These are phyloP conservation scores for Marmota flaviventris DNA, from an alignment of 2,113 vertebrate species.

Conservation along the genomic window DNA sequence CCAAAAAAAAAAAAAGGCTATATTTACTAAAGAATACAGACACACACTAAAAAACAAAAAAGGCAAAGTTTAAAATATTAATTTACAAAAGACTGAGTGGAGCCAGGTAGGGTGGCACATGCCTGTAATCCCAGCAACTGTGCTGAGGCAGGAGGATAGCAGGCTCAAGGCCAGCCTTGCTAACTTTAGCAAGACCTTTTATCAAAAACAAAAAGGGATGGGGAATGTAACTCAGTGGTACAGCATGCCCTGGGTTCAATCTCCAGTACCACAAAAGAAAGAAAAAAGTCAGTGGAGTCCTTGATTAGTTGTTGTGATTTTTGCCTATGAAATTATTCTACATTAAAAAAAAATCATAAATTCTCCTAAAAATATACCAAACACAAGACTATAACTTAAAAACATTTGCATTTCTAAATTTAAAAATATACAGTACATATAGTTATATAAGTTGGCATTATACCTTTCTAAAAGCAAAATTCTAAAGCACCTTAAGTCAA, in stretches of 20 bases:
- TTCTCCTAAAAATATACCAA: background rate
- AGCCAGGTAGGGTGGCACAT: background rate
- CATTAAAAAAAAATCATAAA: background rate
- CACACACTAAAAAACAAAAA: background rate
- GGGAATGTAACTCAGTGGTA: background rate
- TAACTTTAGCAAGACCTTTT: background rate
- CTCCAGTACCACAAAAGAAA: too few relatives aligned
- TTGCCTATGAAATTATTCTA: constrained; percentile 24
- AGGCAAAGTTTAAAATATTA: constrained; percentile 26
- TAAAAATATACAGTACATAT: background rate
- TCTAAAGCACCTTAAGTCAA: background rate
- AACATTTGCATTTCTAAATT: background rate
- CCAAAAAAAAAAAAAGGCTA: background rate
- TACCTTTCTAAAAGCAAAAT: constrained; percentile 27
- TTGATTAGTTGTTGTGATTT: background rate
- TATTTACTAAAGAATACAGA: background rate
- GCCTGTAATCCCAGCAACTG: background rate
- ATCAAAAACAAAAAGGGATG: background rate
- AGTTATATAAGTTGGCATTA: background rate
- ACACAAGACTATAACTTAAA: constrained; percentile 7
- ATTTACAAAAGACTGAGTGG: background rate
- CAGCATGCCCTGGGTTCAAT: background rate
- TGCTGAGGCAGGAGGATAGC: background rate
- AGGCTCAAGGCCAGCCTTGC: background rate
- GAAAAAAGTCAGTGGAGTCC: background rate